Evolutionary conservation across 2,113 vertebrate species (phyloP).

Genomic region (Neoarius graeffei): DNA sequence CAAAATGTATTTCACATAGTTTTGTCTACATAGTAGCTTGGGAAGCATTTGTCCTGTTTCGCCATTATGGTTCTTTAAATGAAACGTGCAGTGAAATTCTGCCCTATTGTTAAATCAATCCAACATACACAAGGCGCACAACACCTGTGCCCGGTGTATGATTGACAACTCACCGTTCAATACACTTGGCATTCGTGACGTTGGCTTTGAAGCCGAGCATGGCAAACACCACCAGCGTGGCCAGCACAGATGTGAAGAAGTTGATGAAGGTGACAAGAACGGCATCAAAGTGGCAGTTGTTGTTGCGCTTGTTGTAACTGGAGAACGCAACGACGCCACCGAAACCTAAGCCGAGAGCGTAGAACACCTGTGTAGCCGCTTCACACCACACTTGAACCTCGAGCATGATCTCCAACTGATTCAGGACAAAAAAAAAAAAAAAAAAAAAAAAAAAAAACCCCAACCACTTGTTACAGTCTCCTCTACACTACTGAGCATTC

Average conservation of each 20-base stretch:
- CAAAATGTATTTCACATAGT: neutral
- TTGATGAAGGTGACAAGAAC: constrained; percentile 96
- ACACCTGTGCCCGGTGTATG: neutral
- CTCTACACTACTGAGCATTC: neutral
- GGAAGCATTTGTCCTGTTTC: neutral
- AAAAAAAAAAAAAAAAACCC: too few relatives aligned
- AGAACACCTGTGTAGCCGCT: constrained; percentile 97
- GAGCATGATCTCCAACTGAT: constrained; percentile 95
- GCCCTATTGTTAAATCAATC: neutral
- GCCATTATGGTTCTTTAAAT: neutral
- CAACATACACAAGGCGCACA: neutral
- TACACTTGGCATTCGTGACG: constrained; percentile 87
- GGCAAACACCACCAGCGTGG: constrained; percentile 96
- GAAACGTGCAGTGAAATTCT: neutral
- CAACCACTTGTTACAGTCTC: neutral
- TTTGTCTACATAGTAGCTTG: neutral
- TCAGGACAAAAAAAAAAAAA: neutral
- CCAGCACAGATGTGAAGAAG: constrained; percentile 96
- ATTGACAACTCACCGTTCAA: constrained; percentile 69
- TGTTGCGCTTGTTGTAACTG: constrained; percentile 98
- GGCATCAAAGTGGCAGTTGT: constrained; percentile 99
- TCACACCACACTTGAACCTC: constrained; percentile 95
- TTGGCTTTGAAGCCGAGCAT: constrained; percentile 98
- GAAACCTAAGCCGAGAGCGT: constrained; percentile 94
- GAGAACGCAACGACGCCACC: constrained; percentile 98